Base-by-base conservation (phyloP, 2,113 vertebrate genomes). In the Lasiurus borealis region DNA sequence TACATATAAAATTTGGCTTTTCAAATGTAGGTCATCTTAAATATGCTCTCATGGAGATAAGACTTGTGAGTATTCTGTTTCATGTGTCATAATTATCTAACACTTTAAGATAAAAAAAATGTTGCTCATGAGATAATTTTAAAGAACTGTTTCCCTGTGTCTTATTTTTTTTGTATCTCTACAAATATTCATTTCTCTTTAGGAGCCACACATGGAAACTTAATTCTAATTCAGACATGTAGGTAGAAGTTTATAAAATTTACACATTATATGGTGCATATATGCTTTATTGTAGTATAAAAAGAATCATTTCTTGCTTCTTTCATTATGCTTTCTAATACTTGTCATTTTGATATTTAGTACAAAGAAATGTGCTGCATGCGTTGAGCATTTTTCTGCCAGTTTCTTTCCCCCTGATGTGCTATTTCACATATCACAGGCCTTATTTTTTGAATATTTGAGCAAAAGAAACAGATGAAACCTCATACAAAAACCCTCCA, bases 351-450 rank as follows among this genome's bases (percentile, higher is more conserved):
- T 98, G 94, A 95, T 98, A 97, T 96, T 84, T 97, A 97, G 95
- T 97, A 96, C 95, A 98, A 96, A 98, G 78, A 93, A 97, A 97
- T 97, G 96, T 98, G 95, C 97, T 98, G 97, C 97, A 97, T 98
- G 97, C 97, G 93, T 98, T 97, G 97, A 98, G 97, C 97, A 93
- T 94, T 98, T 97, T 64, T 97, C 98, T 97, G 88, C 96, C 89
- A 89, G 90, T 90, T 92, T 96, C 95, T 97, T 88, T 93, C 91
- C 36, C 34, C 93, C 90, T 96, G 96, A 95, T 96, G 94, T 98
- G 88, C 97, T 98, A 69, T 98, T 98, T 96, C 97, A 97, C 96
- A 97, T 96, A 95, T 98, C 97, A 97, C 73, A 44, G 91, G 96
- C 97, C 80, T 96, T 98, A 93, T 91, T 98, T 98, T 97, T 98